These are phyloP conservation scores for Bergia puertoricense DNA, from an alignment of 92 coral and sea anemone species.

Conservation along the genomic window DNA sequence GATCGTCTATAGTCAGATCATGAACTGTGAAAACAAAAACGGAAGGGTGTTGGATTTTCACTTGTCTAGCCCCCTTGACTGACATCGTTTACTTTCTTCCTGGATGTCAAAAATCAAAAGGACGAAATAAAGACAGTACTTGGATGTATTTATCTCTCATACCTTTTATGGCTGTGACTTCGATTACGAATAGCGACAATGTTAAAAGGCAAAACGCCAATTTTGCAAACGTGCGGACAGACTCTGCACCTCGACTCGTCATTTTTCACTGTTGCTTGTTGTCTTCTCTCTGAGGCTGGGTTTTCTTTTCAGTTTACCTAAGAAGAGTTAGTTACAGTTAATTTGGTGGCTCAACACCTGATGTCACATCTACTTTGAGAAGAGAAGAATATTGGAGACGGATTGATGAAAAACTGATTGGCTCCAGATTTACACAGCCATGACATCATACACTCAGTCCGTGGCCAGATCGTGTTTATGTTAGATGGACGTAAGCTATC, in stretches of 20 bases:
- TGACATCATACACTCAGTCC: conserved; percentile 2
- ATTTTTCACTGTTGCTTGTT: neutral
- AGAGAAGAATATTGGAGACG: neutral
- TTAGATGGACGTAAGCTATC: conserved; percentile 1
- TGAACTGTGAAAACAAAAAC: too few species aligned
- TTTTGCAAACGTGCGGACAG: conserved; percentile 14
- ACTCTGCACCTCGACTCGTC: neutral
- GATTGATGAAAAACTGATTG: neutral
- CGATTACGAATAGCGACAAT: neutral
- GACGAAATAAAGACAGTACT: neutral
- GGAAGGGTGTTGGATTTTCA: too few species aligned
- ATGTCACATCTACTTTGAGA: neutral
- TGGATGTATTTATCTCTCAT: neutral
- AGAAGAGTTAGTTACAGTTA: neutral
- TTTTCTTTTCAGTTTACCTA: neutral
- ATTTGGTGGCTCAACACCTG: neutral
- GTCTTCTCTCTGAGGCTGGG: neutral
- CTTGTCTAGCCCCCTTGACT: neutral
- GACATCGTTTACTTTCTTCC: neutral
- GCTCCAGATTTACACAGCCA: neutral
- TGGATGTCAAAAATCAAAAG: neutral
- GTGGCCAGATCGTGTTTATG: neutral
- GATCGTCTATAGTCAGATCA: too few species aligned
- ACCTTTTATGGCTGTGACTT: conserved; percentile 27
- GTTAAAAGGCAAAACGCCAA: conserved; percentile 21